Evolutionary conservation across 2,888 invertebrate genomes (phyloP).

Genomic region (Oscheius sp.): DNA sequence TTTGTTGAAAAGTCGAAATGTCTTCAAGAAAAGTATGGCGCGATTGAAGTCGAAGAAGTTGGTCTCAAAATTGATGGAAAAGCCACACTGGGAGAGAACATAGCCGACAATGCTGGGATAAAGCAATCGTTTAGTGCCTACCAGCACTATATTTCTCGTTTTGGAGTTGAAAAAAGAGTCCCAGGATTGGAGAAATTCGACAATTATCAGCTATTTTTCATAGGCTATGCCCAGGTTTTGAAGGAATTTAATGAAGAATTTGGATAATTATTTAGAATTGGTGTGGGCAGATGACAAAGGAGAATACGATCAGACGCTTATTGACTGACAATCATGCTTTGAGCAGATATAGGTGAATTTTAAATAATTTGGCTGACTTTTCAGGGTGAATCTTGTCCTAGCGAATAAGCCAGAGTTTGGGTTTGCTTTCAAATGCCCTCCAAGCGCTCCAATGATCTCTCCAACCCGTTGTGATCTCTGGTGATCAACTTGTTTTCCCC

Average conservation of each 20-base stretch:
- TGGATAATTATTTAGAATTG: constrained; percentile 47
- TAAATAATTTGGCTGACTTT: not conserved
- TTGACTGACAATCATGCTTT: constrained; percentile 67
- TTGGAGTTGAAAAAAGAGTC: constrained; percentile 61
- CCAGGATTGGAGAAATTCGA: constrained; percentile 64
- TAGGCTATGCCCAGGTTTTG: constrained; percentile 68
- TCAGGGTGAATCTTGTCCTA: constrained; percentile 52
- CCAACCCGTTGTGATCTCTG: constrained; percentile 64
- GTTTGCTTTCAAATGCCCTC: constrained; percentile 84
- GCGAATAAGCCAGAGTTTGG: constrained; percentile 86
- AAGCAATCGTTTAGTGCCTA: constrained; percentile 69
- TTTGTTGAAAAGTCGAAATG: too few species aligned
- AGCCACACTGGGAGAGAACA: constrained; percentile 70
- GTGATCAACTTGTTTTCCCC: constrained; percentile 36
- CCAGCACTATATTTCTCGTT: constrained; percentile 58
- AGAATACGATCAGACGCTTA: constrained; percentile 56
- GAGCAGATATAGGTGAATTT: constrained; percentile 35
- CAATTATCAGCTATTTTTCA: constrained; percentile 70
- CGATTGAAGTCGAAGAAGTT: not conserved
- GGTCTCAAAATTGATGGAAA: constrained; percentile 64
- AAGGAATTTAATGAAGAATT: not conserved
- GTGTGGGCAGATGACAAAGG: constrained; percentile 64
- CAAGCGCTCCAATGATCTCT: constrained; percentile 89
- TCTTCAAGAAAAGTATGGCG: too few species aligned
- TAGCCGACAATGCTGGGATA: constrained; percentile 70